Evolutionary conservation across 1,140 invertebrate genomes (phyloP).

Genomic region (Calycopis cecrops): DNA sequence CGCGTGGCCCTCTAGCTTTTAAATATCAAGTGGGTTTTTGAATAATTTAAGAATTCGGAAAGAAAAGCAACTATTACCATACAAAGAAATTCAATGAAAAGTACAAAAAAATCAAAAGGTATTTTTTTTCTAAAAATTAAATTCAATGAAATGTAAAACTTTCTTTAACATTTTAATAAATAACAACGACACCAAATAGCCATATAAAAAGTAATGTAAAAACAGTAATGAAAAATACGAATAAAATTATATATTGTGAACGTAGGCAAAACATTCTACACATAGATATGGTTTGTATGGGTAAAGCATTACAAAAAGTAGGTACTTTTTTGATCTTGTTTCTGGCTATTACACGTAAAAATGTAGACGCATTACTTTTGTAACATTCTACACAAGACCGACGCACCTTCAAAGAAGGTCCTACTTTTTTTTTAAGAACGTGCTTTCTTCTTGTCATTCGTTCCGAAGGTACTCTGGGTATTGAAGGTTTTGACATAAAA

Average conservation of each 20-base stretch:
- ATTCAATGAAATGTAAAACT: slow-evolving; percentile 20
- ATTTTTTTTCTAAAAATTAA: slow-evolving; percentile 20
- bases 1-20: slow-evolving; percentile 27
- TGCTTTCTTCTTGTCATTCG: slow-evolving; percentile 33
- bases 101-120: too few relatives aligned
- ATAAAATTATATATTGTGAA: too few relatives aligned
- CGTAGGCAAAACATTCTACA: neutral
- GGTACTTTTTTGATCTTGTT: slow-evolving; percentile 36
- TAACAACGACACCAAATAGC: slow-evolving; percentile 23
- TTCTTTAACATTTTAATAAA: slow-evolving; percentile 23
- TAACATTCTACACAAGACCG: slow-evolving; percentile 31
- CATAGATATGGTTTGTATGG: slow-evolving; percentile 8
- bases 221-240: neutral
- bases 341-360: slow-evolving; percentile 27
- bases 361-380: slow-evolving; percentile 21
- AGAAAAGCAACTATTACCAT: slow-evolving; percentile 28
- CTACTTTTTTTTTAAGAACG: slow-evolving; percentile 27
- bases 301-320: slow-evolving; percentile 18
- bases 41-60: slow-evolving; percentile 26
- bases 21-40: slow-evolving; percentile 23
- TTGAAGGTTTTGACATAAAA: slow-evolving; percentile 21
- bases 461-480: slow-evolving; percentile 15
- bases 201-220: slow-evolving; percentile 19
- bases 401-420: too few relatives aligned
- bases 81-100: slow-evolving; percentile 19